A percentile compares a stretch with the other conserved stretches of the same genome.
Evolutionary conservation across 2,113 vertebrate genomes (phyloP).

Genomic region (Alces alces): DNA sequence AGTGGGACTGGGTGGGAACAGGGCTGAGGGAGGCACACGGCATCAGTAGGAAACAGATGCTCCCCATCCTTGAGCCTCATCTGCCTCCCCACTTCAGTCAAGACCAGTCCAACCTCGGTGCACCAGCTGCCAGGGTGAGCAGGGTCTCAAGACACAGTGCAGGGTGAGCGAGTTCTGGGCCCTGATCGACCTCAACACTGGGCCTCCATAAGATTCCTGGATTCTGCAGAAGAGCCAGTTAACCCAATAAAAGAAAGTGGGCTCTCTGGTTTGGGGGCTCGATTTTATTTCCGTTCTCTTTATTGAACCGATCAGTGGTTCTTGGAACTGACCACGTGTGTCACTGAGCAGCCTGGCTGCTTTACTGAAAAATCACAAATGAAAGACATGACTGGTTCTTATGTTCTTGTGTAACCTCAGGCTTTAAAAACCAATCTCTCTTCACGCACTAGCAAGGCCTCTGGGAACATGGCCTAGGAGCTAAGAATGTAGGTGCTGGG

Average conservation of each 20-base stretch:
- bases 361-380: background rate
- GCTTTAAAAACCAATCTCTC: background rate
- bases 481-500: background rate
- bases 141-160: background rate
- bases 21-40: fast-evolving
- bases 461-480: background rate
- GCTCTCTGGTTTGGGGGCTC: background rate
- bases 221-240: background rate
- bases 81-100: background rate
- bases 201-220: background rate
- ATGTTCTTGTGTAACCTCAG: background rate
- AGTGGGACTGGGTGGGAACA: background rate
- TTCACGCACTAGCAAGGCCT: background rate
- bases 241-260: background rate
- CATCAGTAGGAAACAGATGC: too few relatives aligned
- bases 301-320: background rate
- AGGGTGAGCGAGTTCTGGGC: background rate
- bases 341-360: background rate
- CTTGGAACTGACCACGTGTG: background rate
- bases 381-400: background rate
- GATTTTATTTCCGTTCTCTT: background rate
- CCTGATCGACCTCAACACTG: background rate
- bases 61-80: background rate
- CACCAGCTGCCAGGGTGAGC: fast-evolving
- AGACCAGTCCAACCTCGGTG: fast-evolving